Evolutionary conservation across 2,113 vertebrate genomes (phyloP), one percentile per base, ranked within the genome.

Genomic region (Anolis carolinensis): DNA sequence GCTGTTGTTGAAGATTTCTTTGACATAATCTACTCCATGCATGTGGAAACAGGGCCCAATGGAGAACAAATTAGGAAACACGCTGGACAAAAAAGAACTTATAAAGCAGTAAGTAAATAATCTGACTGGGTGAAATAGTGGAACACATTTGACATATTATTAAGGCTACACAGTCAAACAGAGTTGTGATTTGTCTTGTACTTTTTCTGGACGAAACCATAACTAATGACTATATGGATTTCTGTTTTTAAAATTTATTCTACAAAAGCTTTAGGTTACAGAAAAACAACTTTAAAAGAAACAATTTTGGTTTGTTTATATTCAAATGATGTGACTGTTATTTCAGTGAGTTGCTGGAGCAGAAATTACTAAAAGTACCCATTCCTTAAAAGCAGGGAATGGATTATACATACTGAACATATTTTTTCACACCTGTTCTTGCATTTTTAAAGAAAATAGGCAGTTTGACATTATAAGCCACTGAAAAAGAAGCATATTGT

Each of bases 1-100:
- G 97, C 97, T 4, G 97, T 97, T 5, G 97, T 97, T 48, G 97
- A 97, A 95, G 97, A 97, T 93, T 97, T 97, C 93, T 97, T 97
- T 94, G 97, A 97, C 91, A 97, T 97, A 89, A 97, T 97, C 93
- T 97, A 97, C 94, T 97, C 97, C 79, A 97, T 97, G 97, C 97
- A 97, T 89, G 97, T 97, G 90, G 97, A 97, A 95, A 97, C 96
- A 59, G 97, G 97, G 81, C 96, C 96, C 74, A 97, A 97, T 96
- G 97, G 97, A 94, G 97, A 97, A 90, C 97, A 97, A 94, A 97
- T 97, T 90, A 95, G 97, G 89, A 97, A 97, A 92, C 97, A 97
- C 68, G 97, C 97, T 83, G 97, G 97, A 81, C 97, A 97, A 89
- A 97, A 97, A 93, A 97, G 97, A 94, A 97, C 97, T 0, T 97